phyloP scores from a whole-genome alignment of 2,888 invertebrate species.

The Dryocosmus kuriphilus region DNA sequence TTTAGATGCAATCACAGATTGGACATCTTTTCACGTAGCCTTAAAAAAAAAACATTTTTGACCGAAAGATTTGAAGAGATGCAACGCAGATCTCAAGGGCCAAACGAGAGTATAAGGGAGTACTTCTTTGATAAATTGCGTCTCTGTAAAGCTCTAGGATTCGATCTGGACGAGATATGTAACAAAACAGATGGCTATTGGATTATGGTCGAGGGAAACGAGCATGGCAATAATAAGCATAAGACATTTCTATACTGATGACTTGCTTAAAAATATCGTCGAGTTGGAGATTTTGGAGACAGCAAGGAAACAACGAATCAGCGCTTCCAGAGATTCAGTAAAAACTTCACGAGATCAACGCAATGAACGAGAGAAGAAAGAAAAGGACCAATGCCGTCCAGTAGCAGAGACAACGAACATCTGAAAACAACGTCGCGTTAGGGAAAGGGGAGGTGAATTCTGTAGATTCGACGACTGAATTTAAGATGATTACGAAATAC shows the following conservation, averaged over 20 bases:
- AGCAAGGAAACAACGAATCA: not conserved
- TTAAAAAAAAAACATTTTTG: slow-evolving; percentile 43
- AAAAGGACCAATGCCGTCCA: not conserved
- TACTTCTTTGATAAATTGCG: slow-evolving; percentile 51
- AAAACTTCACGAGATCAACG: not conserved
- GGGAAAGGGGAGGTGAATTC: too few relatives aligned
- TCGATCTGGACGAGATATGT: slow-evolving; percentile 43
- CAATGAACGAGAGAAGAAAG: not conserved
- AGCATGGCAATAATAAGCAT: slow-evolving; percentile 39
- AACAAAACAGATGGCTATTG: too few relatives aligned
- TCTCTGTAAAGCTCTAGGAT: slow-evolving; percentile 44
- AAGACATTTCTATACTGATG: too few relatives aligned
- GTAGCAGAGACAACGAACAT: not conserved
- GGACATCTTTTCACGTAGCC: not conserved
- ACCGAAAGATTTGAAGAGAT: too few relatives aligned
- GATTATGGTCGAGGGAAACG: too few relatives aligned
- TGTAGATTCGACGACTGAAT: too few relatives aligned
- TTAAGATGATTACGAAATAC: too few relatives aligned
- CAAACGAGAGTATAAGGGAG: too few relatives aligned
- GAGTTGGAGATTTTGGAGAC: not conserved
- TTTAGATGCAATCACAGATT: not conserved
- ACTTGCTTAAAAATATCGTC: too few relatives aligned
- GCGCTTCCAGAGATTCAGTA: not conserved
- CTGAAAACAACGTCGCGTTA: too few relatives aligned
- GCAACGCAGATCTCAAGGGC: too few relatives aligned